Base-by-base conservation (phyloP, 2,888 invertebrate genomes). In the Microctonus aethiopoides region DNA sequence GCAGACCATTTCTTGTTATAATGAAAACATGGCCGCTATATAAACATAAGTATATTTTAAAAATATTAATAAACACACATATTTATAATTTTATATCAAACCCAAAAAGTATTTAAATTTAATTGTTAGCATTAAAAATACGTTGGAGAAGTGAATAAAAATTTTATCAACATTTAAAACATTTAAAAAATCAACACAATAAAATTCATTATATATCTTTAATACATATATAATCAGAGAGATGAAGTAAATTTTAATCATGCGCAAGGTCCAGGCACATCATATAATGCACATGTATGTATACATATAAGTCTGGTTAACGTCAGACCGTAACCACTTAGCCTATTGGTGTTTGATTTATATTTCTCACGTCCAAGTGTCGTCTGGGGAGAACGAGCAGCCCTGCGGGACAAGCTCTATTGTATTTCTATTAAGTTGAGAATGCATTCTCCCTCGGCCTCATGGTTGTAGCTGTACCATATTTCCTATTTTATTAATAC, bases 281-380 rank as follows among this genome's bases (percentile, higher is more conserved):
- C 54, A 39, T 60, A 66, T 10, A 61, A 54, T 41, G 51, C 32
- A 61, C 66, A 29, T 13, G 6, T 16, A 26, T 22, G 60, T 16
- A n/a, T 1, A 41, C 13, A 71, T 70, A 74, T 74, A 76, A 79
- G 80, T 85, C 86, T 86, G 86, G 81, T 86, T 84, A 86, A 80
- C 80, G 84, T 86, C 86, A 83, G 68, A 78, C 78, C 81, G 78
- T 82, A 81, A 86, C 85, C 86, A 86, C 86, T 86, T 86, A 86
- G 82, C 85, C 84, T 86, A 86, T 86, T 86, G 84, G 83, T 84
- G 84, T 85, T 86, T 86, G 86, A 86, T 86, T 86, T 86, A 86
- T 86, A 81, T 83, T 81, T 76, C 80, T 78, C 79, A 78, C 74
- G 80, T 78, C 80, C 80, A 83, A 84, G 80, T 78, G 78, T 79